Conservation (phyloP, 2,888 invertebrate genomes). For the Agrochola litura region DNA sequence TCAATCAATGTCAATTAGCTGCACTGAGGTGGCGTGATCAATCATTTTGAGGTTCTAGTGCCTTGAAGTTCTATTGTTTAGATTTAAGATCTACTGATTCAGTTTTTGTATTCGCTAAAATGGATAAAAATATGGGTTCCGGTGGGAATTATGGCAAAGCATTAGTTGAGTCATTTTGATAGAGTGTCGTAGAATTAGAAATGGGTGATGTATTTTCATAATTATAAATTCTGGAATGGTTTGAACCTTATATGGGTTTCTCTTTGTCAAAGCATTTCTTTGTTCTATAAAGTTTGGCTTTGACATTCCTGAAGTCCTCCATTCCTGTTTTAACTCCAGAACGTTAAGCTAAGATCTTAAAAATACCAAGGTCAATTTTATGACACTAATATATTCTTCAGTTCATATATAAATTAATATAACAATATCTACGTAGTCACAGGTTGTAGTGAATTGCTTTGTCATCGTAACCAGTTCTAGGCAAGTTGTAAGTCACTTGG, state of each 20-base stretch:
- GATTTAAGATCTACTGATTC: constrained; percentile 73
- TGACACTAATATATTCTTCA: not conserved
- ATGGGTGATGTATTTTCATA: not conserved
- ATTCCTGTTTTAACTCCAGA: not conserved
- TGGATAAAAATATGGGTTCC: constrained; percentile 49
- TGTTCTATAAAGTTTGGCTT: not conserved
- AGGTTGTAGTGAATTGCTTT: constrained; percentile 25
- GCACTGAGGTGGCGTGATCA: constrained; percentile 87
- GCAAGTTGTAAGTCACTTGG: constrained; percentile 24
- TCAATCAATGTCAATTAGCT: constrained; percentile 90
- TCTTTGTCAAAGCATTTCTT: not conserved
- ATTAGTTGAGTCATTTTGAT: constrained; percentile 26
- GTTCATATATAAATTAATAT: not conserved
- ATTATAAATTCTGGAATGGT: not conserved
- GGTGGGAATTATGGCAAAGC: constrained; percentile 27
- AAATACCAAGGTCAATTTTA: not conserved
- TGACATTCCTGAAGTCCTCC: no score
- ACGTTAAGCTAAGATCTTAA: not conserved
- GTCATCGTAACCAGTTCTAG: constrained; percentile 32
- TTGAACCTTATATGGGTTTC: no score
- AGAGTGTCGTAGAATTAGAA: constrained; percentile 2
- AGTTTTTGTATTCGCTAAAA: constrained; percentile 62
- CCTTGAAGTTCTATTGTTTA: constrained; percentile 79
- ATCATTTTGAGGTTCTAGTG: constrained; percentile 81
- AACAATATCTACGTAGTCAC: constrained; percentile 1